A percentile compares a stretch with the other conserved stretches of the same genome.
These are phyloP conservation scores for Siniperca undulata DNA, from an alignment of 2,797 vertebrate genomes.

Conservation along the genomic window DNA sequence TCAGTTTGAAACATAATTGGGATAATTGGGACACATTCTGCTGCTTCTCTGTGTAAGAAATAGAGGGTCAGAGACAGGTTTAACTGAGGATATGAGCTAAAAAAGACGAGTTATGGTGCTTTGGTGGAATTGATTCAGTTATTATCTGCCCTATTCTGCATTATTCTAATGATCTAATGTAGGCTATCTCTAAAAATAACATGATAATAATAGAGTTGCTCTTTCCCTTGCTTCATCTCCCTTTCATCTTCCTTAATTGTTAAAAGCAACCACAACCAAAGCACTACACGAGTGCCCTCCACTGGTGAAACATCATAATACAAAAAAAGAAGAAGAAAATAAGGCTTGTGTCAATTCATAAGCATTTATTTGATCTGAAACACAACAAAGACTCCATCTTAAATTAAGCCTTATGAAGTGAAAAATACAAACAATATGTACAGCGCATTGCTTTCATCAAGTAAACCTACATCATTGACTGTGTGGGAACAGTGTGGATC, in stretches of 20 bases:
- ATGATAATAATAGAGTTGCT: conserved; percentile 34
- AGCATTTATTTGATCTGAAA: conserved; percentile 55
- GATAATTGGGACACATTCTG: conserved; percentile 5
- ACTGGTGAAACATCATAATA: conserved; percentile 38
- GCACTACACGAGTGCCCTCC: conserved; percentile 57
- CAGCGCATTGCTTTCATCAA: conserved; percentile 64
- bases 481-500: conserved; percentile 37
- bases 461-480: conserved; percentile 56
- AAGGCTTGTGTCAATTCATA: conserved; percentile 18
- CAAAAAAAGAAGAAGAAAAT: conserved; percentile 10
- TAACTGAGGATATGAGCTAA: background rate
- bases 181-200: conserved; percentile 50
- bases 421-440: conserved; percentile 60
- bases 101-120: background rate
- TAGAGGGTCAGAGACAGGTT: background rate
- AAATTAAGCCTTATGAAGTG: conserved; percentile 59
- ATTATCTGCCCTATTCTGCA: conserved; percentile 26
- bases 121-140: background rate
- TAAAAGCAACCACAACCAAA: background rate
- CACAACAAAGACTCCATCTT: conserved; percentile 53
- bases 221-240: conserved; percentile 13
- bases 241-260: conserved; percentile 18
- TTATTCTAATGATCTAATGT: conserved; percentile 47
- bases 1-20: conserved; percentile 4
- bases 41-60: background rate